Conservation (phyloP, 1,140 invertebrate species). For the Drosophila auraria region DNA sequence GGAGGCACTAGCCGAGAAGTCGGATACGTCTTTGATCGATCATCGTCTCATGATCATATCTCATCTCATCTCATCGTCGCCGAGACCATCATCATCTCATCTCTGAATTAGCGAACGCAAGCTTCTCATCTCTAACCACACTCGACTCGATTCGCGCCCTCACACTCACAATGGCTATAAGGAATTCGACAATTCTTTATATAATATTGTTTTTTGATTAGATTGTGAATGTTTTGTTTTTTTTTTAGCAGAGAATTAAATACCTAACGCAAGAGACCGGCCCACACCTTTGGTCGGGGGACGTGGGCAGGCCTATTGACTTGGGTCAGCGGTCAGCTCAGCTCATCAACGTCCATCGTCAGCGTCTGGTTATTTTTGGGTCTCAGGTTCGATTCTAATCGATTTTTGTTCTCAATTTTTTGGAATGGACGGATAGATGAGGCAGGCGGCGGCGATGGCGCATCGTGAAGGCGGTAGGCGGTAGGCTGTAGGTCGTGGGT, state of each 20-base stretch:
- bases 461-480: constrained; percentile 34
- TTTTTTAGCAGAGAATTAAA: constrained; percentile 73
- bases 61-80: constrained; percentile 36
- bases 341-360: constrained; percentile 55
- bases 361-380: constrained; percentile 33
- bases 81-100: constrained; percentile 52
- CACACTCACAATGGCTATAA: constrained; percentile 72
- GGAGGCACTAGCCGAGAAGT: constrained; percentile 48
- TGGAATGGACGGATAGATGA: constrained; percentile 56
- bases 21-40: constrained; percentile 37
- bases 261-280: constrained; percentile 71
- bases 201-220: constrained; percentile 71
- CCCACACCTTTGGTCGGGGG: constrained; percentile 39
- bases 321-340: constrained; percentile 19
- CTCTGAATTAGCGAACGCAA: constrained; percentile 62
- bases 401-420: constrained; percentile 37
- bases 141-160: constrained; percentile 42
- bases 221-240: constrained; percentile 65
- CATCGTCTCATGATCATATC: constrained; percentile 48
- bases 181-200: constrained; percentile 83
- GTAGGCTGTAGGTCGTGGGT: constrained; percentile 11
- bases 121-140: constrained; percentile 50
- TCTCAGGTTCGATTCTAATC: constrained; percentile 31
- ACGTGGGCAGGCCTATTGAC: constrained; percentile 62
- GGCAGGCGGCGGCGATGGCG: constrained; percentile 64